phyloP scores from a whole-genome alignment of 1,140 invertebrate genomes.

The Sycobia sp. region DNA sequence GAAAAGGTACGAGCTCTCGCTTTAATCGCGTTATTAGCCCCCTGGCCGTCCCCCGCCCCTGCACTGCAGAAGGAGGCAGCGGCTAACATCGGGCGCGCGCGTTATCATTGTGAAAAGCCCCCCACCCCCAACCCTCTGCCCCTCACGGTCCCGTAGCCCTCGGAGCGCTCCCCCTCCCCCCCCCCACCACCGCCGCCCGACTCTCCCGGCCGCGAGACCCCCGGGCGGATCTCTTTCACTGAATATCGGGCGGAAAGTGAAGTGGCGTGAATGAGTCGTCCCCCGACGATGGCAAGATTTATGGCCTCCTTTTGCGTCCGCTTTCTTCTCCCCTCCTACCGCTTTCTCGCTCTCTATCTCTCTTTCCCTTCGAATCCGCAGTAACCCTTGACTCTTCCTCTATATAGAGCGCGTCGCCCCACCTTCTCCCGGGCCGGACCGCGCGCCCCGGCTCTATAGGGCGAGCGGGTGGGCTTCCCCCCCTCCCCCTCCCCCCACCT shows the following conservation, averaged over 20 bases:
- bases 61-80: no score
- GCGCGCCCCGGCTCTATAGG: no score
- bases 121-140: neutral
- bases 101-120: slow-evolving; percentile 32
- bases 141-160: no score
- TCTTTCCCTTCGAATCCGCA: neutral
- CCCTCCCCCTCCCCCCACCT: no score
- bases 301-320: slow-evolving; percentile 42
- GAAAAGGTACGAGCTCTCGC: neutral
- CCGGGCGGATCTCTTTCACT: slow-evolving; percentile 23
- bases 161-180: neutral
- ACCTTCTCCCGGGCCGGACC: no score
- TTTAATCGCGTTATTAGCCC: slow-evolving; percentile 14
- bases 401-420: slow-evolving; percentile 1
- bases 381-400: slow-evolving; percentile 49
- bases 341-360: slow-evolving; percentile 35
- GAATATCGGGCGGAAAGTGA: slow-evolving; percentile 49
- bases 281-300: slow-evolving; percentile 56
- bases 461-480: neutral
- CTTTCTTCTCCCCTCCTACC: slow-evolving; percentile 42
- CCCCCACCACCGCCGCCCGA: neutral
- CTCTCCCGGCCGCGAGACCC: neutral
- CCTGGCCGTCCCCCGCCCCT: no score
- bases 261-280: slow-evolving; percentile 56
- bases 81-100: slow-evolving; percentile 19